phyloP scores from a whole-genome alignment of 2,888 invertebrate genomes.

The Eumerus sabulonum region DNA sequence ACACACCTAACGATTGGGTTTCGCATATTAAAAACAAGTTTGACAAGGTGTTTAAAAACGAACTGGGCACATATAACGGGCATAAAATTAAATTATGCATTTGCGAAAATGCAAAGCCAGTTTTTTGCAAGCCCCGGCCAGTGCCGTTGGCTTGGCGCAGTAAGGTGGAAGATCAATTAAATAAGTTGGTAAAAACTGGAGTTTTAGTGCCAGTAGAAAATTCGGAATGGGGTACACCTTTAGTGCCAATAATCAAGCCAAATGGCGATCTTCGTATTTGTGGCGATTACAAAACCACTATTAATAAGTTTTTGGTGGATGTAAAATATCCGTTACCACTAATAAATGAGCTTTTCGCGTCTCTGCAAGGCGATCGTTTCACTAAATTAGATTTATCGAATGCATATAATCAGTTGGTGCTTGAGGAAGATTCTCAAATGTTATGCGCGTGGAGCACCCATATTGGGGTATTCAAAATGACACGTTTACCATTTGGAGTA shows the following conservation, averaged over 20 bases:
- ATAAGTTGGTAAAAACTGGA: no score
- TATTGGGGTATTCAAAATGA: slow-evolving; percentile 27
- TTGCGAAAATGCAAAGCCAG: slow-evolving; percentile 7
- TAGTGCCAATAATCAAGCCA: no score
- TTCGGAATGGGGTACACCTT: no score
- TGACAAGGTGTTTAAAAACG: no score
- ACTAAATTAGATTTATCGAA: background rate
- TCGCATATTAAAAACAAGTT: slow-evolving; percentile 3
- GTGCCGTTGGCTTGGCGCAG: slow-evolving; percentile 39
- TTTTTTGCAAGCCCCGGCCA: slow-evolving; percentile 33
- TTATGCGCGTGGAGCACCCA: slow-evolving; percentile 4
- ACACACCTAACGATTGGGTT: background rate
- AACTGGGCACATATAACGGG: no score
- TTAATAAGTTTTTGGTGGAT: slow-evolving; percentile 11
- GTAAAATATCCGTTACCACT: background rate
- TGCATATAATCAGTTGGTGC: no score
- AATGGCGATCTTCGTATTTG: no score
- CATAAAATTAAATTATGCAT: background rate
- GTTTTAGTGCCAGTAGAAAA: no score
- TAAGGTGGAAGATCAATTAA: no score
- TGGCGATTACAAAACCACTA: no score
- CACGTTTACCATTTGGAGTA: slow-evolving; percentile 5
- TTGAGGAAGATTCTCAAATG: slow-evolving; percentile 9
- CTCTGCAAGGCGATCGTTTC: slow-evolving; percentile 4
- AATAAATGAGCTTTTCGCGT: background rate